Base-by-base conservation (phyloP, 2,888 invertebrate genomes). In the Callyntrura guangdongensis region DNA sequence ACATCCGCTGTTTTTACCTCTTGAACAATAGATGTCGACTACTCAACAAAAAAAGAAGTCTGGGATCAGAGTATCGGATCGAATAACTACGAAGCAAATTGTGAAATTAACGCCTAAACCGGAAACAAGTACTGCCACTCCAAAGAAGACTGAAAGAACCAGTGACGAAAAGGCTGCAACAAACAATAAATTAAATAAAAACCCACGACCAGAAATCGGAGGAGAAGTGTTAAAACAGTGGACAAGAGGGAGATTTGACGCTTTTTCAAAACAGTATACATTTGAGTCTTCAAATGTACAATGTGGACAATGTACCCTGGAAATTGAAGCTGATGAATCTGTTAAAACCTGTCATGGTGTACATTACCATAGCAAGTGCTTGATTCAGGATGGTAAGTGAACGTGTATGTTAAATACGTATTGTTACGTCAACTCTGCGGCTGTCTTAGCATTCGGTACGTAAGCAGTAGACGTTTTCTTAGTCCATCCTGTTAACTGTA, bases 321-420 rank as follows among this genome's bases (percentile, higher is more conserved):
- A 81, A 17, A 74, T 74, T 22, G 6, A 6, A n/a, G 4, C 74
- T 2, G 74, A 74, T 1, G 74, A 85, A 27, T 1, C 22, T 9
- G n/a, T n/a, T 0, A 89, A 83, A 27, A 77, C 91, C 1, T 93
- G 93, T 74, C 93, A 93, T 45, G 93, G 92, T 3, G 83, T 91
- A 14, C 93, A 93, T 0, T 92, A 92, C 59, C 93, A 93, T 49
- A 49, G 12, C 14, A 72, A 59, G 5, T 93, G 93, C 53, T 72
- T 93, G 11, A 72, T 67, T 4, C 36, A 81, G 17, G 47, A 74
- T 45, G 90, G 91, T 92, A 85, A 88, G 61, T 36, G n/a, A n/a
- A n/a, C n/a, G n/a, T n/a, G n/a, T n/a, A n/a, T n/a, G n/a, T n/a
- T n/a, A n/a, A n/a, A n/a, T n/a, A n/a, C n/a, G n/a, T n/a, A n/a